Evolutionary conservation across 2,888 invertebrate genomes (phyloP).

Genomic region (Sabatieria punctata): DNA sequence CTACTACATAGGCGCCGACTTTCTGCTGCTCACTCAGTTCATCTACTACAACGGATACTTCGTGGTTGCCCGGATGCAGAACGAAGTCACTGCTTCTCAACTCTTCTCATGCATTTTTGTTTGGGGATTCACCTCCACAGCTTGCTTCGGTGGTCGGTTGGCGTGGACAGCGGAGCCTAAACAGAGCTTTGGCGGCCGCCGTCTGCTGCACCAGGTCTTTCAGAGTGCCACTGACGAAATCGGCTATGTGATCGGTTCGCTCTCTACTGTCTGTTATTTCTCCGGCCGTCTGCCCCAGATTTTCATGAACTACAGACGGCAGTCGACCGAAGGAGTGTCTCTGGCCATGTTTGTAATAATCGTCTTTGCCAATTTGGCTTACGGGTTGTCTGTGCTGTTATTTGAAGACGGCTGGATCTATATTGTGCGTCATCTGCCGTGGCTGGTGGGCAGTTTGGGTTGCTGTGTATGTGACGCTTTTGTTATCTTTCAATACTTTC

Average conservation of each 20-base stretch:
- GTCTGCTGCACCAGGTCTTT: constrained; percentile 1
- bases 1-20: constrained; percentile 11
- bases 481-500: constrained; percentile 30
- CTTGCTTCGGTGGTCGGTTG: not conserved
- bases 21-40: constrained; percentile 8
- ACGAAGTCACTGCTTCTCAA: too few relatives aligned
- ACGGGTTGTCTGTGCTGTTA: constrained; percentile 32
- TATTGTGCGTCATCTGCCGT: constrained; percentile 32
- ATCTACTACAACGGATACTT: constrained; percentile 8
- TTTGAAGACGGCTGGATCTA: constrained; percentile 18
- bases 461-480: constrained; percentile 34
- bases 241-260: constrained; percentile 28
- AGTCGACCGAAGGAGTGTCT: constrained; percentile 27
- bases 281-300: constrained; percentile 29
- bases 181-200: not conserved
- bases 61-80: not conserved
- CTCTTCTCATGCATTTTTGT: too few relatives aligned
- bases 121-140: too few relatives aligned
- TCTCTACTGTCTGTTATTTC: constrained; percentile 29
- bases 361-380: constrained; percentile 30
- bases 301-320: constrained; percentile 20
- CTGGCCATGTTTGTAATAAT: constrained; percentile 26
- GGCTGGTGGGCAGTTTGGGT: constrained; percentile 36
- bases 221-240: too few relatives aligned
- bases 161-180: not conserved